Conservation (phyloP, 2,797 vertebrate genomes). For the Melanotaenia boesemani region DNA sequence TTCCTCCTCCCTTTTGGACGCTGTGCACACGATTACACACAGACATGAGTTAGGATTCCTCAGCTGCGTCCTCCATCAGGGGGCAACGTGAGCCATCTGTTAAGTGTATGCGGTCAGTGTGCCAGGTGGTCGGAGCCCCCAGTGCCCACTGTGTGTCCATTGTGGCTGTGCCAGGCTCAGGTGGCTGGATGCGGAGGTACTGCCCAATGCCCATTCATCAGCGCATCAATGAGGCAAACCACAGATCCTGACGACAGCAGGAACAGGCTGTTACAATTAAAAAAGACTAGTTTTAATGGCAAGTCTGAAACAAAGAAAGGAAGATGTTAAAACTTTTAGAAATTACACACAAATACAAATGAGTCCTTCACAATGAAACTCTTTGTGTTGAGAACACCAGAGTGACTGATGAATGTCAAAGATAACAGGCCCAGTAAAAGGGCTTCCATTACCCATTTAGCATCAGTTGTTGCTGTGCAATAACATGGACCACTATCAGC, state of each 20-base stretch:
- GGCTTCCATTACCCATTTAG: slow-evolving; percentile 39
- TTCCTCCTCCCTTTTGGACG: slow-evolving; percentile 23
- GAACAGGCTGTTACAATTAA: background rate
- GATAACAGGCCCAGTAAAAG: slow-evolving; percentile 13
- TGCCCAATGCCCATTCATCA: slow-evolving; percentile 47
- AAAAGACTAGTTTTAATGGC: background rate
- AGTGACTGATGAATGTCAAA: slow-evolving; percentile 18
- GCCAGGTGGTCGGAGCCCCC: slow-evolving; percentile 66
- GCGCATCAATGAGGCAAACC: slow-evolving; percentile 34
- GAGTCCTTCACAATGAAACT: background rate
- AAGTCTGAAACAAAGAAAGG: background rate
- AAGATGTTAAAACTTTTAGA: background rate
- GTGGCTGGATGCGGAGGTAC: slow-evolving; percentile 42
- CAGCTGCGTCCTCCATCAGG: slow-evolving; percentile 60
- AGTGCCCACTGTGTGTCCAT: slow-evolving; percentile 54
- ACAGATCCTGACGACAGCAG: slow-evolving; percentile 4
- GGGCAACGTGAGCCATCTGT: slow-evolving; percentile 69
- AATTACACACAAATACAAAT: background rate
- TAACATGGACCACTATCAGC: background rate
- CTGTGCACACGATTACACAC: slow-evolving; percentile 36
- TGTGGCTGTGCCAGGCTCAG: slow-evolving; percentile 73
- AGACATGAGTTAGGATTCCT: slow-evolving; percentile 57
- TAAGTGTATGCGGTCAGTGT: slow-evolving; percentile 54
- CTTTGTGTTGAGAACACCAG: background rate
- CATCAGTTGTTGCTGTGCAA: slow-evolving; percentile 8